Evolutionary conservation across 92 coral and sea anemone genomes (phyloP), one percentile per base, ranked within the genome.

Genomic region (Palythoa heliodiscus): DNA sequence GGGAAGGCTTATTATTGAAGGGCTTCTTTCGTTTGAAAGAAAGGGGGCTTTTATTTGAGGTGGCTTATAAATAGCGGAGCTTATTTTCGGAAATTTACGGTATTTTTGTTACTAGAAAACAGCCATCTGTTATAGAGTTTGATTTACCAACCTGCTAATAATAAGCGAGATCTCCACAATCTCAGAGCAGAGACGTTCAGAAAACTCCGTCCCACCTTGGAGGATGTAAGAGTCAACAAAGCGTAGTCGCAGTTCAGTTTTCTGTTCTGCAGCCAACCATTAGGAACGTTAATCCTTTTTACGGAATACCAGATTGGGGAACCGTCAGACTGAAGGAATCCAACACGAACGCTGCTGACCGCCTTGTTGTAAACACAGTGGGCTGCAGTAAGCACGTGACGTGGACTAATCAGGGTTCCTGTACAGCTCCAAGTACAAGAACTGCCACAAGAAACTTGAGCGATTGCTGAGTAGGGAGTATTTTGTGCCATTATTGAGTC

Each of bases 311-410:
- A 90, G 25, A 88, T 76, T 15, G 87, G 71, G 37, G 71, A 47
- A 6, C 91, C 90, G 43, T 86, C 82, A n/a, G 87, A 66, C 85
- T 90, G 89, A 37, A 92, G 70, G 79, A 94, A 94, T 3, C 98
- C 95, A n/a, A 85, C 92, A 66, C 81, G 89, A 22, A 94, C 48
- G 35, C 86, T 73, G 7, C 77, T 72, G 52, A 87, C 82, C 22
- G 84, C 66, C 71, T 75, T 86, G 12, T 68, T 89, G 60, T 90
- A 71, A 38, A 94, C 68, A 84, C 98, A 94, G 88, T 92, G 98
- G 48, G 95, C 95, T 57, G 95, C 91, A n/a, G 98, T 92, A 1
- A 94, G 92, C 19, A 94, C 93, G 85, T 94, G 93, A 77, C 84
- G 90, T 11, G 87, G 83, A 48, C 98, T 93, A 40, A 94, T 87